phyloP scores from a whole-genome alignment of 2,888 invertebrate species.

The Lapara coniferarum region DNA sequence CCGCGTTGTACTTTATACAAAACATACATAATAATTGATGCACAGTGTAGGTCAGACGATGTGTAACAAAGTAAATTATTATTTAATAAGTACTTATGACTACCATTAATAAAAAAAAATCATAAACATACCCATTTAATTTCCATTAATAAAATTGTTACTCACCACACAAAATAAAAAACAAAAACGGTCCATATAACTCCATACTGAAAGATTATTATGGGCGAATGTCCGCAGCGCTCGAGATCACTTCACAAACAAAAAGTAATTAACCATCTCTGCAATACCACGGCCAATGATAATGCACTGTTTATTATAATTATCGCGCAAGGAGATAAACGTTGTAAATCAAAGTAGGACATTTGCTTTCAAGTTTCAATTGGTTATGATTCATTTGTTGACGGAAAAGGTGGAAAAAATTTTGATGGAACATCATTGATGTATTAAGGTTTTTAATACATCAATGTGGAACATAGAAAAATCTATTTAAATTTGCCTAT shows the following conservation, averaged over 20 bases:
- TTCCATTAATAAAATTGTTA: neutral
- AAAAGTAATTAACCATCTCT: conserved; percentile 19
- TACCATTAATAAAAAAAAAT: no score
- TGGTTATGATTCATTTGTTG: conserved; percentile 7
- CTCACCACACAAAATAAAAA: conserved; percentile 1
- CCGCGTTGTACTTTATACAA: no score
- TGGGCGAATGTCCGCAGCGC: neutral
- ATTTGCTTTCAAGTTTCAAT: neutral
- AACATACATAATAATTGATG: no score
- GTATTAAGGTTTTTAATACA: no score
- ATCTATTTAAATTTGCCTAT: no score
- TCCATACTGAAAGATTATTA: conserved; percentile 8
- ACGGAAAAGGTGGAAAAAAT: no score
- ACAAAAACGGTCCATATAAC: neutral
- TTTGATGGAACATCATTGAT: no score
- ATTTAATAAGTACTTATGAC: no score
- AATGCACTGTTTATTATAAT: conserved; percentile 30
- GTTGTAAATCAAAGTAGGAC: neutral
- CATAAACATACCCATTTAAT: neutral
- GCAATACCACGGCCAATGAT: conserved; percentile 37
- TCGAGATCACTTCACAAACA: conserved; percentile 11
- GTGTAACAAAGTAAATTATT: no score
- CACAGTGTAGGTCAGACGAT: no score
- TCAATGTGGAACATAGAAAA: no score
- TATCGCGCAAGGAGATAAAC: neutral